Conservation (phyloP, 2,888 invertebrate species). For the Clostera curtula region DNA sequence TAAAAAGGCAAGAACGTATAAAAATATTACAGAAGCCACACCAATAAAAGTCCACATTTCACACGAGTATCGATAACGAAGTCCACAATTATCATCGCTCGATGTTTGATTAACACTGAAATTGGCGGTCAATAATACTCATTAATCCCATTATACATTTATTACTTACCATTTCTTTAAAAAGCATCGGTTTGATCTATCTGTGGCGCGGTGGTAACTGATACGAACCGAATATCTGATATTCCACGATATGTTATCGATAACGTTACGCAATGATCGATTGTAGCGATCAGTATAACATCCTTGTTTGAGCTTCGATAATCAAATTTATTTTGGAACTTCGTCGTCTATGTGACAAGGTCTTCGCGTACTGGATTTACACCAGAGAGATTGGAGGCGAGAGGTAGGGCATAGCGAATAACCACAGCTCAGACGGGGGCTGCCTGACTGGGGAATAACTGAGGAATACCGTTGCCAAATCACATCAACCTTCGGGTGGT, state of each 20-base stretch:
- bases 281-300: slow-evolving; percentile 8
- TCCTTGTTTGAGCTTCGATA: slow-evolving; percentile 7
- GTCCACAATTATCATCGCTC: slow-evolving; percentile 12
- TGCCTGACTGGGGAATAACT: too few relatives aligned
- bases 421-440: too few relatives aligned
- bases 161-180: slow-evolving; percentile 60
- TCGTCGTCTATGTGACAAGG: too few relatives aligned
- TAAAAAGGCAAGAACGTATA: slow-evolving; percentile 18
- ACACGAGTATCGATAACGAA: slow-evolving; percentile 6
- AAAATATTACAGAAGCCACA: slow-evolving; percentile 12
- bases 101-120: slow-evolving; percentile 12
- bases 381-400: too few relatives aligned
- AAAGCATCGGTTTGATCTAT: slow-evolving; percentile 34
- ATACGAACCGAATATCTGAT: slow-evolving; percentile 14
- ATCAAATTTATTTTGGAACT: neutral
- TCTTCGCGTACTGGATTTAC: too few relatives aligned
- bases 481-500: too few relatives aligned
- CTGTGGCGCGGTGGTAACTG: slow-evolving; percentile 23
- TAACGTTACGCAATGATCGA: slow-evolving; percentile 9
- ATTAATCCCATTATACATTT: slow-evolving; percentile 36
- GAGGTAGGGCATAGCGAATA: too few relatives aligned
- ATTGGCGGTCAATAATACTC: slow-evolving; percentile 7
- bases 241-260: slow-evolving; percentile 13
- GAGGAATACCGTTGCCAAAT: too few relatives aligned
- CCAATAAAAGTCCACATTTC: slow-evolving; percentile 12